Evolutionary conservation across 2,888 invertebrate genomes (phyloP).

Genomic region (Diogma glabrata): DNA sequence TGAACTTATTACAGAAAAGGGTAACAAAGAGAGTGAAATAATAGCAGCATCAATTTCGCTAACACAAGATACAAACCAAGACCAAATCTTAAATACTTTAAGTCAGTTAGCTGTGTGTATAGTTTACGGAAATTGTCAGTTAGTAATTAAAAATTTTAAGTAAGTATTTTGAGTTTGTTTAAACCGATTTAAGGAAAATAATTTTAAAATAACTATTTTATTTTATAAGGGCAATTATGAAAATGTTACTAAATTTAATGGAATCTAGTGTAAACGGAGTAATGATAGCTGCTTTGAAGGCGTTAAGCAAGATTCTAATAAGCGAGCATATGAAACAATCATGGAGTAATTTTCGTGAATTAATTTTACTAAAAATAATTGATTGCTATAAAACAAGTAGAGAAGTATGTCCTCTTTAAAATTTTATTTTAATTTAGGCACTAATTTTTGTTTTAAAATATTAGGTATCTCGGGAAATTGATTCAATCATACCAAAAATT

Average conservation of each 20-base stretch:
- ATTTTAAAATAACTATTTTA: conserved; percentile 4
- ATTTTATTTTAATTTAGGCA: not conserved
- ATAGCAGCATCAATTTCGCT: conserved; percentile 35
- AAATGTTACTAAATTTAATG: conserved; percentile 66
- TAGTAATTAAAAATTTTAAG: conserved; percentile 41
- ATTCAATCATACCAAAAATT: conserved; percentile 62
- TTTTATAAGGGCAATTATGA: conserved; percentile 48
- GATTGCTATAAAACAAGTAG: conserved; percentile 69
- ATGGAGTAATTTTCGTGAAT: conserved; percentile 82
- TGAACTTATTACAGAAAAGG: conserved; percentile 43
- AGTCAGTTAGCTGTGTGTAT: conserved; percentile 38
- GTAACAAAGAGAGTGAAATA: conserved; percentile 37
- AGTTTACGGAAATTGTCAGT: conserved; percentile 39
- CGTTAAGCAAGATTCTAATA: conserved; percentile 74
- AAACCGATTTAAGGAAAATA: conserved; percentile 11
- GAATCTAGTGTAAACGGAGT: conserved; percentile 43
- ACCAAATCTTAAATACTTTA: conserved; percentile 34
- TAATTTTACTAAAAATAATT: conserved; percentile 79
- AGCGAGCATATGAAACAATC: conserved; percentile 61
- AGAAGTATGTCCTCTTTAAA: conserved; percentile 43
- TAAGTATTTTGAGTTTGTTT: conserved; percentile 22
- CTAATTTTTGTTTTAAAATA: conserved; percentile 17
- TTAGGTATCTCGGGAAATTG: conserved; percentile 72
- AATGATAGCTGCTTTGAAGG: conserved; percentile 65
- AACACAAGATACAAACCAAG: conserved; percentile 29